phyloP scores from a whole-genome alignment of 2,888 invertebrate species.

The Eustalomyia histrio region DNA sequence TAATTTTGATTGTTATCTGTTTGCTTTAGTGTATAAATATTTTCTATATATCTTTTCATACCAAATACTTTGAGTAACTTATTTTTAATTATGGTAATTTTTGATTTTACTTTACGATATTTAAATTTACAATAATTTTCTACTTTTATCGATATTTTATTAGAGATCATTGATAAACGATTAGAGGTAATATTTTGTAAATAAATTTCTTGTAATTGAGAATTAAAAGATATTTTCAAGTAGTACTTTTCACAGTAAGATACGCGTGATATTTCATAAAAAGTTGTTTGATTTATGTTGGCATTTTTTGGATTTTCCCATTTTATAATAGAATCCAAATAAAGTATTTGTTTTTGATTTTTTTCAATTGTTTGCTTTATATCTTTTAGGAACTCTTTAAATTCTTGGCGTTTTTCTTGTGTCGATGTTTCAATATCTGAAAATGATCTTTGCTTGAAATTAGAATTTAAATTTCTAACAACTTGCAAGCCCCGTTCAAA shows the following conservation, averaged over 20 bases:
- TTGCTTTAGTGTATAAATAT: constrained; percentile 54
- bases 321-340: constrained; percentile 69
- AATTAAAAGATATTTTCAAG: constrained; percentile 67
- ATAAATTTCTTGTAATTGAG: constrained; percentile 63
- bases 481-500: constrained; percentile 70
- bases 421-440: background rate
- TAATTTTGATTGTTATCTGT: constrained; percentile 52
- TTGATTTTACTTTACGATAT: constrained; percentile 68
- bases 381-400: constrained; percentile 3
- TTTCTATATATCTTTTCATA: constrained; percentile 71
- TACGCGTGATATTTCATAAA: constrained; percentile 57
- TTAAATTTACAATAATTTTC: constrained; percentile 71
- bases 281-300: constrained; percentile 55
- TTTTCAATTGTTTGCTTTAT: background rate
- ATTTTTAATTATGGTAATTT: constrained; percentile 69
- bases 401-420: background rate
- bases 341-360: constrained; percentile 66
- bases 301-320: constrained; percentile 67
- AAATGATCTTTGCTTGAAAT: constrained; percentile 34
- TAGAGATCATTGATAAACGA: constrained; percentile 43
- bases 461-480: constrained; percentile 8
- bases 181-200: constrained; percentile 68
- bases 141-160: constrained; percentile 67
- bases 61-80: constrained; percentile 69
- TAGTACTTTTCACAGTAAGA: constrained; percentile 67